Evolutionary conservation across 2,113 vertebrate genomes (phyloP), one percentile per base, ranked within the genome.

Genomic region (Ictidomys tridecemlineatus): DNA sequence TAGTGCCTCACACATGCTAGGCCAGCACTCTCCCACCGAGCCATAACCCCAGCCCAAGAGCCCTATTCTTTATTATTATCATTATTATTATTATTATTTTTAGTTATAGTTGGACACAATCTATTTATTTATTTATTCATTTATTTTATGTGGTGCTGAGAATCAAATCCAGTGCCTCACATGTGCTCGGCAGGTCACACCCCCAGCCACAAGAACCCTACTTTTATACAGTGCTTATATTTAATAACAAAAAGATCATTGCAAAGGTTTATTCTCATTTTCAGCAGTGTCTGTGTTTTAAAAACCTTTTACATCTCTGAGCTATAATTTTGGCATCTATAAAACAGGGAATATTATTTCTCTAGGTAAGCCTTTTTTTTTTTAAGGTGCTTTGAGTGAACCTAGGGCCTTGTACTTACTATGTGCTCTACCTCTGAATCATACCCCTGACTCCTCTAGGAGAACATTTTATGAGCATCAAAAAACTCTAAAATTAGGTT

Each of bases 281-380:
- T 32, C 72, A 94, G 39, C 72, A 95, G 48, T 56, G 69, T 63
- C 32, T 72, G 39, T 90, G 58, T 82, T 77, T 79, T 53, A 4
- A 63, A 63, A 88, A 12, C 12, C 83, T 80, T 91, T 17, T 4
- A 18, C 5, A 91, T 51, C 42, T 80, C 72, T 85, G 48, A 87
- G 39, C 28, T 79, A 11, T 94, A 80, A 77, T 95, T 94, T 85
- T 84, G 51, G 30, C 53, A 90, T 53, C 8, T 95, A 17, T 80
- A 90, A 92, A 61, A 39, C 95, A 39, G 13, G 18, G 26, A 63
- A 65, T 72, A 79, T 76, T 96, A 20, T 87, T 91, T 89, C 48
- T 89, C 16, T 85, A 24, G 45, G 67, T 61, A 80, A 79, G 51
- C 22, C 69, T 69, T 24, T 45, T 45, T 45, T 80, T 58, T 45